Conservation (phyloP, 1,140 invertebrate genomes). For the Lithobius niger region DNA sequence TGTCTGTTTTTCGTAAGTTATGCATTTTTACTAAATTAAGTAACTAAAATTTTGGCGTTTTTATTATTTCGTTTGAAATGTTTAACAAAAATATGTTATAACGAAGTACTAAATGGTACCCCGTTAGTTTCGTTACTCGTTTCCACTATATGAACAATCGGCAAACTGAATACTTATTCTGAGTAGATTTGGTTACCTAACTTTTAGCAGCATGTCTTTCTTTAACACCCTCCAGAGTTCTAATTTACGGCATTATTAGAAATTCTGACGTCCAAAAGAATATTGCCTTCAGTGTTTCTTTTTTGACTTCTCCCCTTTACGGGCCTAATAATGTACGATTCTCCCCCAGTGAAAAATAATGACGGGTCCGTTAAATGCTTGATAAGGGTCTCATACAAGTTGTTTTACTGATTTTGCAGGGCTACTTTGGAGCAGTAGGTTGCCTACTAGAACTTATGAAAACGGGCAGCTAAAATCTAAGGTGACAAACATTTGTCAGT, state of each 20-base stretch:
- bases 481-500: no score
- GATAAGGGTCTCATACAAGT: background rate
- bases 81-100: no score
- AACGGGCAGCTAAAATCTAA: background rate
- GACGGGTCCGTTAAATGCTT: conserved; percentile 11
- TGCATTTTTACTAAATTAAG: no score
- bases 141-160: no score
- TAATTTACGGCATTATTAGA: background rate
- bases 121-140: no score
- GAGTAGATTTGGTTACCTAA: no score
- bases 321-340: no score
- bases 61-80: no score
- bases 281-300: background rate
- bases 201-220: background rate
- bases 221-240: background rate
- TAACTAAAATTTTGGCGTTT: no score
- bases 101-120: no score
- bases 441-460: conserved; percentile 69
- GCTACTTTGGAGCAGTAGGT: conserved; percentile 91
- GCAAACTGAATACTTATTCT: no score
- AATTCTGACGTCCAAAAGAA: background rate
- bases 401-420: conserved; percentile 35
- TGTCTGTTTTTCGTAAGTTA: no score
- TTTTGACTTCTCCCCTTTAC: conserved; percentile 3
- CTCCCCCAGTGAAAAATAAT: background rate